Evolutionary conservation across 2,113 vertebrate genomes (phyloP).

Genomic region (Poecilia latipinna): DNA sequence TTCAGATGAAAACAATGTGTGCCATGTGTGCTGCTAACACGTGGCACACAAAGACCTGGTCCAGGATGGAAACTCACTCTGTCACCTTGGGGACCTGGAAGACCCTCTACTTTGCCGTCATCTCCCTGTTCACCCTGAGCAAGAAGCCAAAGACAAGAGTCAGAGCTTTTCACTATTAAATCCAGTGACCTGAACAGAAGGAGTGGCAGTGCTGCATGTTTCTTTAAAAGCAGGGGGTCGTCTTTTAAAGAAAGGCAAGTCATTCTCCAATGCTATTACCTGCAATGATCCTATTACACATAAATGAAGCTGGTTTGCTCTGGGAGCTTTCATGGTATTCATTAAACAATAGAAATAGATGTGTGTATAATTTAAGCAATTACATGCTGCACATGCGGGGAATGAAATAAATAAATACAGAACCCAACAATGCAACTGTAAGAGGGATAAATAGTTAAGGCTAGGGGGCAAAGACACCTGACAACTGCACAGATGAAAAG

Average conservation of each 20-base stretch:
- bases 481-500: background rate
- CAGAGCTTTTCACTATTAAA: slow-evolving; percentile 12
- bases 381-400: slow-evolving; percentile 40
- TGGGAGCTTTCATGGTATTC: slow-evolving; percentile 37
- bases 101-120: slow-evolving; percentile 89
- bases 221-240: slow-evolving; percentile 5
- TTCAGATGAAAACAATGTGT: slow-evolving; percentile 22
- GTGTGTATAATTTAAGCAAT: slow-evolving; percentile 31
- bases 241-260: slow-evolving; percentile 39
- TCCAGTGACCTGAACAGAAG: slow-evolving; percentile 17
- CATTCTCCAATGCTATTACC: slow-evolving; percentile 50
- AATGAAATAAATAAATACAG: slow-evolving; percentile 25
- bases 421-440: slow-evolving; percentile 1
- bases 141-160: slow-evolving; percentile 20
- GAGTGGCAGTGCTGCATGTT: slow-evolving; percentile 35
- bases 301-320: slow-evolving; percentile 30
- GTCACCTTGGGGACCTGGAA: slow-evolving; percentile 89
- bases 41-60: background rate
- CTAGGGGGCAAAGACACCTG: background rate
- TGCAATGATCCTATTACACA: slow-evolving; percentile 41
- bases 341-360: slow-evolving; percentile 49
- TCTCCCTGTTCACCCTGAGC: slow-evolving; percentile 93
- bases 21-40: background rate
- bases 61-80: slow-evolving; percentile 84
- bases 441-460: slow-evolving; percentile 21